Percentiles rank a stretch among this genome's conserved stretches.
Conservation (phyloP, 2,113 vertebrate species). For the Sinocyclocheilus maitianheensis region DNA sequence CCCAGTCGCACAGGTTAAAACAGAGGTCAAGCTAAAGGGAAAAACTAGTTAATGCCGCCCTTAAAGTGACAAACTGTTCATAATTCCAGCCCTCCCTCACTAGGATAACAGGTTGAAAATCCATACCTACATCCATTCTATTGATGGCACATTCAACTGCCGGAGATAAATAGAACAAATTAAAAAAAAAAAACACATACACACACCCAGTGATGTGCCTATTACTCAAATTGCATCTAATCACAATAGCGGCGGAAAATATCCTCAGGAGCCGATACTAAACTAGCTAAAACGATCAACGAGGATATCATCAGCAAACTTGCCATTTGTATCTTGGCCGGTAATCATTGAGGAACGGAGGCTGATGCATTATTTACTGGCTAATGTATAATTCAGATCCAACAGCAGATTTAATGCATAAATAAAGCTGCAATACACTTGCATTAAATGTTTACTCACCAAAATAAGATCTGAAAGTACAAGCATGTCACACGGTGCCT, state of each 20-base stretch:
- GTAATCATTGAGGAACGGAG: conserved; percentile 76
- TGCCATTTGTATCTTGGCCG: conserved; percentile 71
- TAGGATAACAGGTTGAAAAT: conserved; percentile 4
- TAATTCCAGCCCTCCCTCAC: conserved; percentile 38
- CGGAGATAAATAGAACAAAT: conserved; percentile 32
- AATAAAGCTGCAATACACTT: conserved; percentile 78
- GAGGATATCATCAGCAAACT: conserved; percentile 78
- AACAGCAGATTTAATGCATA: conserved; percentile 83
- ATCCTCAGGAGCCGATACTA: conserved; percentile 40
- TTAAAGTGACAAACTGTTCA: conserved; percentile 39
- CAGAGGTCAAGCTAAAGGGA: conserved; percentile 34
- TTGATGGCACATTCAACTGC: conserved; percentile 17
- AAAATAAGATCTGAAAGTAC: conserved; percentile 71
- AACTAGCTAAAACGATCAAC: conserved; percentile 73
- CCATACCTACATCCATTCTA: conserved; percentile 17
- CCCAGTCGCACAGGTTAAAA: conserved; percentile 41
- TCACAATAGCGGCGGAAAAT: conserved; percentile 32
- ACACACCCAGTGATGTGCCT: background rate
- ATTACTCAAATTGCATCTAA: conserved; percentile 21
- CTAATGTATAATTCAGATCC: conserved; percentile 80
- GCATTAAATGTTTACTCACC: conserved; percentile 77
- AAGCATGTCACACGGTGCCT: conserved; percentile 38
- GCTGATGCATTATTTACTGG: conserved; percentile 77
- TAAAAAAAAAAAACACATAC: background rate
- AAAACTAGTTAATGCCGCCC: conserved; percentile 47